phyloP scores from a whole-genome alignment of 53 echinoderm and acorn worm genomes.

The Pentamera pediparva region DNA sequence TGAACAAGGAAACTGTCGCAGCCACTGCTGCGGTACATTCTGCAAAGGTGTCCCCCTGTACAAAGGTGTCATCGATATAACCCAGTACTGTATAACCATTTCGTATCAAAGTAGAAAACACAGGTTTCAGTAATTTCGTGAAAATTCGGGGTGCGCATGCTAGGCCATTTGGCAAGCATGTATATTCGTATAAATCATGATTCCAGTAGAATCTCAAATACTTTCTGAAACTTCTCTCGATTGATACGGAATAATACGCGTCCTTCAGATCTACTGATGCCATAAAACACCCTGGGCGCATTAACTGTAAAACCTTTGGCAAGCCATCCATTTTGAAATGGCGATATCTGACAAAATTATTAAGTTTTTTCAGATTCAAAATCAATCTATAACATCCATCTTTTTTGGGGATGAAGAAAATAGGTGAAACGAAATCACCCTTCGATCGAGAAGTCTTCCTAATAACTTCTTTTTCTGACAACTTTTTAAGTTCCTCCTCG shows the following conservation, averaged over 20 bases:
- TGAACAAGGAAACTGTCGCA: not conserved
- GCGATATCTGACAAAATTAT: not conserved
- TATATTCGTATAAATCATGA: conserved; percentile 25
- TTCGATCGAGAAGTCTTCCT: conserved; percentile 8
- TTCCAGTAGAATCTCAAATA: conserved; percentile 24
- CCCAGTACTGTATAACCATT: conserved; percentile 29
- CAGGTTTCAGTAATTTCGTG: conserved; percentile 24
- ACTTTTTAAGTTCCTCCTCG: conserved; percentile 11
- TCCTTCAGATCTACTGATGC: conserved; percentile 46
- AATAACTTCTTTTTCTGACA: conserved; percentile 7
- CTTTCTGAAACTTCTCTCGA: conserved; percentile 11
- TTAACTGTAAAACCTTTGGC: conserved; percentile 1
- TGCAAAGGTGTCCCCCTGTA: conserved; percentile 24
- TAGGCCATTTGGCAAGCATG: conserved; percentile 31
- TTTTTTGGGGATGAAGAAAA: conserved; percentile 12
- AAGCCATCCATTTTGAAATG: conserved; percentile 11
- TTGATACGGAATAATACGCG: conserved; percentile 17
- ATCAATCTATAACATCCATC: conserved; percentile 7
- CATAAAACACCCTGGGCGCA: conserved; percentile 42
- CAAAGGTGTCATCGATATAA: conserved; percentile 46
- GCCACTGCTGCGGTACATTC: conserved; percentile 1
- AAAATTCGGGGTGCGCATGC: conserved; percentile 36
- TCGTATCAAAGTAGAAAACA: conserved; percentile 30
- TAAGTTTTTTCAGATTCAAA: conserved; percentile 9
- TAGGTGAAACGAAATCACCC: conserved; percentile 21